Evolutionary conservation across 2,888 invertebrate genomes (phyloP).

Genomic region (Apamea anceps): DNA sequence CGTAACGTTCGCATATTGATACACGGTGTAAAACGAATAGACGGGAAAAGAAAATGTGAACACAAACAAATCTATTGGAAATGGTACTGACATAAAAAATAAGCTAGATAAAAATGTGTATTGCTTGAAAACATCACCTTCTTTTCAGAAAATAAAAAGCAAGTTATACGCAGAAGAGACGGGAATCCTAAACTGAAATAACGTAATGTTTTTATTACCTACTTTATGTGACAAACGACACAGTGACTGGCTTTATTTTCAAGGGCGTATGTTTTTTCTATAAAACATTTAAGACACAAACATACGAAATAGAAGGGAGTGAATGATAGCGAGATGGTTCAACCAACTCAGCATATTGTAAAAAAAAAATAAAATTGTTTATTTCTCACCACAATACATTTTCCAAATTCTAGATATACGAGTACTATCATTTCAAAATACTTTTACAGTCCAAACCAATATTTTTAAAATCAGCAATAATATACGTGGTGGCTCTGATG

Average conservation of each 20-base stretch:
- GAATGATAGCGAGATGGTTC: too few species aligned
- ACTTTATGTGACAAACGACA: not conserved
- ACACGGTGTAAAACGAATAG: not conserved
- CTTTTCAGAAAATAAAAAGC: constrained; percentile 11
- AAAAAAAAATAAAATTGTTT: too few species aligned
- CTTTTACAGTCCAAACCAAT: too few species aligned
- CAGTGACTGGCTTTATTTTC: not conserved
- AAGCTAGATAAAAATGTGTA: too few species aligned
- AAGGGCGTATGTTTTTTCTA: not conserved
- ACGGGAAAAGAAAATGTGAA: not conserved
- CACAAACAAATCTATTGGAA: not conserved
- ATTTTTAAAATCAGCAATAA: too few species aligned
- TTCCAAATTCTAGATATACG: too few species aligned
- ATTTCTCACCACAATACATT: too few species aligned
- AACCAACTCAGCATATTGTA: too few species aligned
- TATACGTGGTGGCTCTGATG: too few species aligned
- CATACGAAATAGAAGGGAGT: not conserved
- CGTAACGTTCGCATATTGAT: too few species aligned
- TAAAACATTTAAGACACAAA: not conserved
- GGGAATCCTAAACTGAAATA: constrained; percentile 10
- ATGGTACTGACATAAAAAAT: not conserved
- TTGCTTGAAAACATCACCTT: not conserved
- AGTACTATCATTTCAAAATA: too few species aligned
- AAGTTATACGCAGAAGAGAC: not conserved
- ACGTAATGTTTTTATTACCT: constrained; percentile 24